Conservation (phyloP, 2,888 invertebrate species). For the Conistra vaccinii region DNA sequence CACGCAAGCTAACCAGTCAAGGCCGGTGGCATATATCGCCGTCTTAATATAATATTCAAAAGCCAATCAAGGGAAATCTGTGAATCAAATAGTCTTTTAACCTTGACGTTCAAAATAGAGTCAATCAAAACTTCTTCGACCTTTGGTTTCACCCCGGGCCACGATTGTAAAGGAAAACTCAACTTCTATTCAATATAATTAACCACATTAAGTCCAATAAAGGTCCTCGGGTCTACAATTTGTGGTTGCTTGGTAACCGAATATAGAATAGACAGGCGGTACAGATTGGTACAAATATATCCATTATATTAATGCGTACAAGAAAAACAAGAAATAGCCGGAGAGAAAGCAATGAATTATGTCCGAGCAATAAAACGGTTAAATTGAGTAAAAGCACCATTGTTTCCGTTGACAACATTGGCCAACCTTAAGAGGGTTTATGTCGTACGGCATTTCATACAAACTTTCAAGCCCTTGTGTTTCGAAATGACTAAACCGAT, state of each 20-base stretch:
- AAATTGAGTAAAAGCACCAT: conserved; percentile 74
- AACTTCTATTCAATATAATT: conserved; percentile 48
- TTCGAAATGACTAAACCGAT: too few relatives aligned
- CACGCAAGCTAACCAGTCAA: too few relatives aligned
- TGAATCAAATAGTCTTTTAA: conserved; percentile 23
- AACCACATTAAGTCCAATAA: conserved; percentile 59
- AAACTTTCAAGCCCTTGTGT: too few relatives aligned
- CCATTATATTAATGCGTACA: conserved; percentile 45
- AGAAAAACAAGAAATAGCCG: conserved; percentile 46
- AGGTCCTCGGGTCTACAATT: conserved; percentile 39
- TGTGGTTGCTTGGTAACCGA: conserved; percentile 45
- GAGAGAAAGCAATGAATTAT: conserved; percentile 59
- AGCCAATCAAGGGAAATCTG: conserved; percentile 34
- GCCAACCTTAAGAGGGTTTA: too few relatives aligned
- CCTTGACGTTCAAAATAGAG: conserved; percentile 47
- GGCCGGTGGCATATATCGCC: too few relatives aligned
- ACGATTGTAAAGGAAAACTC: conserved; percentile 47
- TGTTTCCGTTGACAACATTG: conserved; percentile 66
- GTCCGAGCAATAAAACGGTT: conserved; percentile 73
- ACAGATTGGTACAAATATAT: conserved; percentile 40
- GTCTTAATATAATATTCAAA: conserved; percentile 24
- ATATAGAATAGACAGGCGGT: conserved; percentile 30
- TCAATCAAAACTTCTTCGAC: conserved; percentile 53
- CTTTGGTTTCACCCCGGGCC: conserved; percentile 40
- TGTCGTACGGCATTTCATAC: too few relatives aligned